Evolutionary conservation across 2,888 invertebrate species (phyloP), one percentile per base, ranked within the genome.

Genomic region (Rhogogaster chlorosoma): DNA sequence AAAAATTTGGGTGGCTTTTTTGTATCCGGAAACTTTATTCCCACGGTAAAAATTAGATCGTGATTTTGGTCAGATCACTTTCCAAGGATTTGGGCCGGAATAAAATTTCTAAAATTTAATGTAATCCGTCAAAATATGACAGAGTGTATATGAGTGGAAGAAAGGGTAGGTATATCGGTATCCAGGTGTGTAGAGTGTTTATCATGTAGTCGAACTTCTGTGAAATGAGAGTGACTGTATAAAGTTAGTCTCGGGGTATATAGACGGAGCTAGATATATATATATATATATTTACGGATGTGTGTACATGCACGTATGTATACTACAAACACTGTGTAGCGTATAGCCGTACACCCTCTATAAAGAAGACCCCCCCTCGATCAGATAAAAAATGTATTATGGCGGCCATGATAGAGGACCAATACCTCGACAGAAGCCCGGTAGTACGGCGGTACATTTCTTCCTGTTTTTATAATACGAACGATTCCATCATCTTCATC

Each of bases 351-450:
- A 91, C 90, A 90, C 91, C 91, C 92, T 89, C 92, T 91, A 93
- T 93, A 93, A 93, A 93, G 92, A 91, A 91, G 92, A 93, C 92
- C 93, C 93, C 93, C 93, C 92, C 93, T 93, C 92, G 91, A 93
- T 93, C 93, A 93, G 93, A 93, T 93, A 93, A 93, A 93, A 93
- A 93, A 93, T 93, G 93, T 93, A 93, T 93, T 93, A 93, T 93
- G 93, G 93, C 93, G 90, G 90, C 90, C 93, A 93, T 93, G 93
- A 93, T 93, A 92, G 93, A 91, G 92, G 91, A 92, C 92, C 93
- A 91, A 93, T 93, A 93, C 91, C 92, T 90, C 90, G 88, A 88
- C 89, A 87, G 87, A 88, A 87, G 89, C 89, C 67, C 45, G 83
- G 82, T 67, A 67, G 64, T 22, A 61, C 36, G 78, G 57, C 38